Evolutionary conservation across 1,140 invertebrate genomes (phyloP).

Genomic region (Caligus rogercresseyi): DNA sequence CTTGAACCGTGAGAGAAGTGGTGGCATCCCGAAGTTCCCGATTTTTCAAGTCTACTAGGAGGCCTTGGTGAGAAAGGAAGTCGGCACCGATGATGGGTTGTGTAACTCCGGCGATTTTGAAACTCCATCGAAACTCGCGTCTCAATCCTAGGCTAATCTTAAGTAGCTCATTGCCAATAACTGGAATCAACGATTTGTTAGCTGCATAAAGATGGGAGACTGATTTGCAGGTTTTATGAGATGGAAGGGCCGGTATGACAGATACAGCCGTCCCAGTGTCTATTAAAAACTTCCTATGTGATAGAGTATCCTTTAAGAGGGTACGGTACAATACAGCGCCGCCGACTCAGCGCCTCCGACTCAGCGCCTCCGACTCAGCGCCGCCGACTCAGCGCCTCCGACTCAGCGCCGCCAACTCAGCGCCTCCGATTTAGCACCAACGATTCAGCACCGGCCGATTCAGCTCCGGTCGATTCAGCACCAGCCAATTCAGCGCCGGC

Average conservation of each 20-base stretch:
- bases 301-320: background rate
- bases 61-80: conserved; percentile 16
- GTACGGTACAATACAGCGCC: background rate
- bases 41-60: conserved; percentile 14
- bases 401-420: too few species aligned
- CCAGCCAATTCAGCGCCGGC: too few species aligned
- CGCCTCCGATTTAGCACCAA: too few species aligned
- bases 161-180: background rate
- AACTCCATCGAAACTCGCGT: conserved; percentile 25
- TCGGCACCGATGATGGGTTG: conserved; percentile 20
- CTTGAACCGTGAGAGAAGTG: background rate
- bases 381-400: too few species aligned
- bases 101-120: conserved; percentile 20
- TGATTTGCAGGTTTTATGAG: background rate
- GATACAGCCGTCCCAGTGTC: background rate
- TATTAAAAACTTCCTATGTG: background rate
- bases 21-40: background rate
- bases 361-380: too few species aligned
- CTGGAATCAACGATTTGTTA: background rate
- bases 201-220: background rate
- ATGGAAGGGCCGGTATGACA: background rate
- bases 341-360: background rate
- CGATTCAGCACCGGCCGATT: too few species aligned
- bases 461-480: too few species aligned
- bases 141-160: background rate